Conservation (phyloP, 1,140 invertebrate species). For the Hetaerina americana region DNA sequence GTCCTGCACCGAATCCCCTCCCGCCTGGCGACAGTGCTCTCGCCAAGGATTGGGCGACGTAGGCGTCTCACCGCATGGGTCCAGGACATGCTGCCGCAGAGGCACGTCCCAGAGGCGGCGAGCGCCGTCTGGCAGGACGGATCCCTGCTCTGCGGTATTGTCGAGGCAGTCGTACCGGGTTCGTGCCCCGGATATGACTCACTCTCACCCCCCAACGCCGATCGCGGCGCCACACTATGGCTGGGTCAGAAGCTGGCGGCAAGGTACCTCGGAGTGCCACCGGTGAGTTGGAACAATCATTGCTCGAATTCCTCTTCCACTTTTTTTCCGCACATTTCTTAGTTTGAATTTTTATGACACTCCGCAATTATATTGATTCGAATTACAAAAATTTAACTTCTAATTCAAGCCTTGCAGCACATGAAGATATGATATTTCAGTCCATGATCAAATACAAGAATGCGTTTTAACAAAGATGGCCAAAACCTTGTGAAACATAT, state of each 20-base stretch:
- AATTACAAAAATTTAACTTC: too few species aligned
- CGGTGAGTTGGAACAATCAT: too few species aligned
- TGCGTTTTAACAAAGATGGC: too few species aligned
- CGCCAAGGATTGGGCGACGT: neutral
- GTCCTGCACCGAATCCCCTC: too few species aligned
- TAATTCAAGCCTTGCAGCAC: too few species aligned
- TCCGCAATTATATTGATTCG: too few species aligned
- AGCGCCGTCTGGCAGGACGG: constrained; percentile 38
- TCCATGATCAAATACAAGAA: too few species aligned
- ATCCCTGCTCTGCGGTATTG: constrained; percentile 38
- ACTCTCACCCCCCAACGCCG: constrained; percentile 11
- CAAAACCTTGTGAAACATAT: too few species aligned
- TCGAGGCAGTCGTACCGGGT: constrained; percentile 38
- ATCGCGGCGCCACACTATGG: constrained; percentile 31
- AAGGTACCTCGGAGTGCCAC: constrained; percentile 38
- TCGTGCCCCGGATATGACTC: constrained; percentile 36
- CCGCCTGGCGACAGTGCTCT: neutral
- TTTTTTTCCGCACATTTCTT: too few species aligned
- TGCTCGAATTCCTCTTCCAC: too few species aligned
- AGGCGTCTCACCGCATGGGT: neutral
- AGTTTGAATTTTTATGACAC: too few species aligned
- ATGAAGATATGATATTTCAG: too few species aligned
- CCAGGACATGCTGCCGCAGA: constrained; percentile 13
- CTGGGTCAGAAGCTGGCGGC: constrained; percentile 40
- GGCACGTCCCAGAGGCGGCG: constrained; percentile 26